phyloP scores from a whole-genome alignment of 2,888 invertebrate genomes.

The Coelopa pilipes region DNA sequence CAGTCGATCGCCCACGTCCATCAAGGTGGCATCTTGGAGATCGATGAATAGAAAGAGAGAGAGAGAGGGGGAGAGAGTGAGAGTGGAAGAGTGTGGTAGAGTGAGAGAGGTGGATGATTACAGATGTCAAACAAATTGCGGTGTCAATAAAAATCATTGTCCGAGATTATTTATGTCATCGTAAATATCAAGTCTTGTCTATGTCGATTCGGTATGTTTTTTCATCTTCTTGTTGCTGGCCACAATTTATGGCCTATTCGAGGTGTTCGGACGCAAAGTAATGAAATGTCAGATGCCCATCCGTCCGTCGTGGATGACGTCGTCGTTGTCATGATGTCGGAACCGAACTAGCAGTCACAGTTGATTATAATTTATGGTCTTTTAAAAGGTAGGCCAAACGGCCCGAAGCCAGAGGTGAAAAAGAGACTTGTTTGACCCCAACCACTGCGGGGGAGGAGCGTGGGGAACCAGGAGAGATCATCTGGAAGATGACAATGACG shows the following conservation, averaged over 20 bases:
- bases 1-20: neutral
- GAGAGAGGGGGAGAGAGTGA: no score
- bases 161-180: constrained; percentile 25
- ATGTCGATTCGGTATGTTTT: constrained; percentile 14
- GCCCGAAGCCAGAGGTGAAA: no score
- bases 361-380: no score
- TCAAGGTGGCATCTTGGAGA: neutral
- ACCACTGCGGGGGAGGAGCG: no score
- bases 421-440: no score
- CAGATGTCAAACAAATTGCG: constrained; percentile 28
- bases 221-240: constrained; percentile 20
- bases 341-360: no score
- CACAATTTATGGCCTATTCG: constrained; percentile 1
- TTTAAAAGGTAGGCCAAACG: no score
- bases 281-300: constrained; percentile 16
- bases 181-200: constrained; percentile 14
- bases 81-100: no score
- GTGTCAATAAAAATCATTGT: constrained; percentile 28
- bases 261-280: constrained; percentile 13
- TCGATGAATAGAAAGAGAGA: neutral
- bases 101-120: neutral
- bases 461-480: no score
- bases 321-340: no score
- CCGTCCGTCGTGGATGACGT: no score
- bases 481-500: no score